phyloP scores from a whole-genome alignment of 2,888 invertebrate genomes.

The Himalopsyche anomala region DNA sequence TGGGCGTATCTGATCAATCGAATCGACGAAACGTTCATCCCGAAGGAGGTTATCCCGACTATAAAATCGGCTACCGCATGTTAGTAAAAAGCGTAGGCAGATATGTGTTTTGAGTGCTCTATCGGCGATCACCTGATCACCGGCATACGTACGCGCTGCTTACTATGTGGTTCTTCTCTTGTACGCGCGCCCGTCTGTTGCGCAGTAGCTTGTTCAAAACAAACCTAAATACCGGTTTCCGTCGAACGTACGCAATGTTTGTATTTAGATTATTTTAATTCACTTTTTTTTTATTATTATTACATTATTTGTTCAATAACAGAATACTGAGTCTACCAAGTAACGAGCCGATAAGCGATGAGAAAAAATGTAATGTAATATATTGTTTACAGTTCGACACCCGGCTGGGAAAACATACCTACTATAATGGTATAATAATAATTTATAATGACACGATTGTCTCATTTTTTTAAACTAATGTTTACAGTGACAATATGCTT shows the following conservation, averaged over 20 bases:
- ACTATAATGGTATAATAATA: too few species aligned
- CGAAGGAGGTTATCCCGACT: constrained; percentile 9
- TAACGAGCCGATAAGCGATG: too few species aligned
- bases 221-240: constrained; percentile 55
- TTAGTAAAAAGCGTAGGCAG: constrained; percentile 52
- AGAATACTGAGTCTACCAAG: too few species aligned
- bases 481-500: too few species aligned
- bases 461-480: too few species aligned
- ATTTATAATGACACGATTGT: too few species aligned
- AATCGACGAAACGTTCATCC: not conserved
- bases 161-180: constrained; percentile 51
- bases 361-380: too few species aligned
- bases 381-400: too few species aligned
- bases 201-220: constrained; percentile 47
- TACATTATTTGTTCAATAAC: too few species aligned
- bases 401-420: too few species aligned
- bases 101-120: constrained; percentile 53
- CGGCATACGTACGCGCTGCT: constrained; percentile 51
- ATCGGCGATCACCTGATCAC: constrained; percentile 58
- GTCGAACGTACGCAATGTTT: constrained; percentile 16
- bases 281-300: too few species aligned
- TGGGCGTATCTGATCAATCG: not conserved
- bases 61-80: not conserved
- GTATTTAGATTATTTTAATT: constrained; percentile 10
- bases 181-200: constrained; percentile 39